These are phyloP conservation scores for Copidosoma floridanum DNA, from an alignment of 1,140 invertebrate species.

Conservation along the genomic window DNA sequence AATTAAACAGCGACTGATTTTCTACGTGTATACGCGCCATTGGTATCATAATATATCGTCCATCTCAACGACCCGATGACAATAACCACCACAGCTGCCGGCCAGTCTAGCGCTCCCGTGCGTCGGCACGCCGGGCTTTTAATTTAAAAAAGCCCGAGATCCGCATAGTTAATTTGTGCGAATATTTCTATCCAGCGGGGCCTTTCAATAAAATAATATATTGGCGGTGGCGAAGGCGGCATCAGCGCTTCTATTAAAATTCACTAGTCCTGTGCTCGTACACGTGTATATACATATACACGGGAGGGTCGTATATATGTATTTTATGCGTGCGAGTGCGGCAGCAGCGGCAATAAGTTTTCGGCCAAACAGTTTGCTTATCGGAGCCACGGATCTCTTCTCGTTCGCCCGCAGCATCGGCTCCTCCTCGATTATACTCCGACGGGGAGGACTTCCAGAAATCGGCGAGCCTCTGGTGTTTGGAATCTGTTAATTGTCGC, in stretches of 20 bases:
- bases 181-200: constrained; percentile 21
- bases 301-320: constrained; percentile 1
- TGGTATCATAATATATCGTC: too few species aligned
- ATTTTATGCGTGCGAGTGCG: constrained; percentile 11
- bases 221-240: too few species aligned
- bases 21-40: too few species aligned
- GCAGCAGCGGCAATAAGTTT: background rate
- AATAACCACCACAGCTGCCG: background rate
- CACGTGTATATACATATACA: background rate
- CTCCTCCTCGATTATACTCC: constrained; percentile 14
- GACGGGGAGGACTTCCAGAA: constrained; percentile 5
- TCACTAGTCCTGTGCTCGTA: constrained; percentile 26
- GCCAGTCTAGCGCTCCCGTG: background rate
- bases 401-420: background rate
- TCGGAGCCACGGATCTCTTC: background rate
- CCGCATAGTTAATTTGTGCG: constrained; percentile 20
- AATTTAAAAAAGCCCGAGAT: constrained; percentile 3
- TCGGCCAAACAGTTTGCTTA: constrained; percentile 23
- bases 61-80: too few species aligned
- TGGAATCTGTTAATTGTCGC: constrained; percentile 29
- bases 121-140: constrained; percentile 1
- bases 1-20: constrained; percentile 25
- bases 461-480: constrained; percentile 15
- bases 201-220: constrained; percentile 20
- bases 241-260: constrained; percentile 21